Percentiles rank a stretch among this genome's conserved stretches.
These are phyloP conservation scores for Chaetoderma sp. DNA, from an alignment of 2,888 invertebrate species.

Conservation along the genomic window DNA sequence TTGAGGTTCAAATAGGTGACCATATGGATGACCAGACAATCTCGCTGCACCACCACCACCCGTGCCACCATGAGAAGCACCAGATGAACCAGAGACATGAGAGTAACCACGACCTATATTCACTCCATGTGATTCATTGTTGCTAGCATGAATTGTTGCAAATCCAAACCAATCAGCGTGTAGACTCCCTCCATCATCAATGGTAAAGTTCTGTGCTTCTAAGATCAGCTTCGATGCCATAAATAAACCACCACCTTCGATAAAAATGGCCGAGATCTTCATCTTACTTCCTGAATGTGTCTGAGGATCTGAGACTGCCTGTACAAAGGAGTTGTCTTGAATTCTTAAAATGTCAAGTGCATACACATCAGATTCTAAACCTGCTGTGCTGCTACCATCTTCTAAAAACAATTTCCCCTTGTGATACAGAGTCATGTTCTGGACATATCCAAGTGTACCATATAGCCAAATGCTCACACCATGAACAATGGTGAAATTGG, in stretches of 20 bases:
- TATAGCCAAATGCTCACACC: constrained; percentile 52
- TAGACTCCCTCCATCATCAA: constrained; percentile 51
- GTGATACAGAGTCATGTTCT: constrained; percentile 48
- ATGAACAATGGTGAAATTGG: constrained; percentile 49
- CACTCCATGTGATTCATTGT: constrained; percentile 5
- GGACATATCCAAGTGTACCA: constrained; percentile 47
- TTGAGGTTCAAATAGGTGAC: constrained; percentile 48
- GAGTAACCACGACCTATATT: constrained; percentile 45
- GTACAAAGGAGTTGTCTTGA: constrained; percentile 49
- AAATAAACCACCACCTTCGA: constrained; percentile 54
- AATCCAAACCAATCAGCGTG: constrained; percentile 48
- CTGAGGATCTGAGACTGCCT: constrained; percentile 44
- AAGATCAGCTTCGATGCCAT: constrained; percentile 45
- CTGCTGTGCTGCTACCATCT: constrained; percentile 38
- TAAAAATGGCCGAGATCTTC: constrained; percentile 35
- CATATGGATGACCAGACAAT: constrained; percentile 51
- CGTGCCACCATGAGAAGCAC: constrained; percentile 54
- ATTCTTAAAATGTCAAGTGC: constrained; percentile 42
- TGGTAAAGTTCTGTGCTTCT: constrained; percentile 41
- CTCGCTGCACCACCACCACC: constrained; percentile 47
- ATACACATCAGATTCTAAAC: constrained; percentile 25
- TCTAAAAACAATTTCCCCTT: constrained; percentile 46
- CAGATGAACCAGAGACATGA: constrained; percentile 45
- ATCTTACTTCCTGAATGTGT: constrained; percentile 38
- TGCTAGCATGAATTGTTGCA: constrained; percentile 33